phyloP scores from a whole-genome alignment of 2,797 vertebrate species.

The Melanogrammus aeglefinus region DNA sequence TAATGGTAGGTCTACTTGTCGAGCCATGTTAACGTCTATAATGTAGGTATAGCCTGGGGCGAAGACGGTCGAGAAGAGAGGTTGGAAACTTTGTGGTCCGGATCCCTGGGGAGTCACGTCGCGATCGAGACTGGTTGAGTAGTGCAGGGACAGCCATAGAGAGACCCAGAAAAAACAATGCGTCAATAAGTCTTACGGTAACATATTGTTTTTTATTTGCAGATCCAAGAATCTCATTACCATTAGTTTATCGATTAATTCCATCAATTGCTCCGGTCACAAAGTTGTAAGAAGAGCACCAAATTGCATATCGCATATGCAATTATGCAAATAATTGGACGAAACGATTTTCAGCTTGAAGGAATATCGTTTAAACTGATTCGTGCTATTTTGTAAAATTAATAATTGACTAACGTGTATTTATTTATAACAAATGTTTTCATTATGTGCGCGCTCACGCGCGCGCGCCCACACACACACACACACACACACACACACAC shows the following conservation, averaged over 20 bases:
- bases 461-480: neutral
- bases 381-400: neutral
- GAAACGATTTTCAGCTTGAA: neutral
- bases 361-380: neutral
- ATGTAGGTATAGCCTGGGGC: neutral
- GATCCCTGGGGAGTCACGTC: neutral
- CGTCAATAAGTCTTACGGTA: neutral
- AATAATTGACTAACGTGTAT: neutral
- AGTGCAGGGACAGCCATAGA: neutral
- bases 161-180: neutral
- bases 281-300: neutral
- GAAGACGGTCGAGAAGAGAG: neutral
- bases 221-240: neutral
- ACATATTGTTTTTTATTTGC: neutral
- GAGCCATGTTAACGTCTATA: too few relatives aligned
- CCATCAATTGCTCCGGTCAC: neutral
- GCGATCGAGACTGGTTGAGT: neutral
- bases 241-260: neutral
- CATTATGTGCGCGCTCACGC: neutral
- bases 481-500: slow-evolving; percentile 9
- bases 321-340: neutral
- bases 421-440: neutral
- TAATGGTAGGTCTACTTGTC: too few relatives aligned
- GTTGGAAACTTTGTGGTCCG: neutral
- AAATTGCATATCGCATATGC: neutral